Evolutionary conservation across 2,888 invertebrate genomes (phyloP).

Genomic region (Sisyra terminalis): DNA sequence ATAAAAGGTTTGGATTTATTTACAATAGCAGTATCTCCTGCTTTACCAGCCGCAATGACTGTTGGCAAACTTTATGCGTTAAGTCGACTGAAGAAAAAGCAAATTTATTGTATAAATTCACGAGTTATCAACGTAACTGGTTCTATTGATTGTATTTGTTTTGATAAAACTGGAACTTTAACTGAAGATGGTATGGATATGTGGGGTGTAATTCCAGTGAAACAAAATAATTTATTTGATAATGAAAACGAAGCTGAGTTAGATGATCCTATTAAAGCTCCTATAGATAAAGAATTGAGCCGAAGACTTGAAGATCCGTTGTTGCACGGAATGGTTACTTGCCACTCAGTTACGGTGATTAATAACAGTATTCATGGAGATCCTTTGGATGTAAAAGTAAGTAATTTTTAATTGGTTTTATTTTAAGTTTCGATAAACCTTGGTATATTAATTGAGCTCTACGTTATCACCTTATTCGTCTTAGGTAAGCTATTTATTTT

Average conservation of each 20-base stretch:
- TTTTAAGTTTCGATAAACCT: too few relatives aligned
- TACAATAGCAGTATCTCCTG: constrained; percentile 91
- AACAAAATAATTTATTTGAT: constrained; percentile 24
- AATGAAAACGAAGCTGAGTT: constrained; percentile 13
- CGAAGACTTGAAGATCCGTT: constrained; percentile 14
- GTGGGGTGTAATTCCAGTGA: constrained; percentile 71
- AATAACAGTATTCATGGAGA: constrained; percentile 80
- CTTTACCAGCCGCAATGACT: constrained; percentile 92
- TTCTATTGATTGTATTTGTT: constrained; percentile 75
- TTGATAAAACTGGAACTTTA: constrained; percentile 91
- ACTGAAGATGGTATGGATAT: constrained; percentile 94
- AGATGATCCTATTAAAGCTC: constrained; percentile 20
- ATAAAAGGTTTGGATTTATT: constrained; percentile 79
- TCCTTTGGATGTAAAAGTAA: constrained; percentile 78
- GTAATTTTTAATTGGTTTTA: too few relatives aligned
- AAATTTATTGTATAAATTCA: constrained; percentile 85
- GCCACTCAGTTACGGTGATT: constrained; percentile 85
- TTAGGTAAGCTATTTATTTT: too few relatives aligned
- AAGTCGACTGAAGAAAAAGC: constrained; percentile 53
- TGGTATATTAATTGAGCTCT: too few relatives aligned
- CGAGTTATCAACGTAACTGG: constrained; percentile 87
- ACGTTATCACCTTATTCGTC: too few relatives aligned
- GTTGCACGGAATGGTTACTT: constrained; percentile 67
- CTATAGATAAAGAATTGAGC: constrained; percentile 4
- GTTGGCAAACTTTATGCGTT: constrained; percentile 87